Conservation (phyloP, 2,888 invertebrate genomes). For the Eupithecia pulchellata region DNA sequence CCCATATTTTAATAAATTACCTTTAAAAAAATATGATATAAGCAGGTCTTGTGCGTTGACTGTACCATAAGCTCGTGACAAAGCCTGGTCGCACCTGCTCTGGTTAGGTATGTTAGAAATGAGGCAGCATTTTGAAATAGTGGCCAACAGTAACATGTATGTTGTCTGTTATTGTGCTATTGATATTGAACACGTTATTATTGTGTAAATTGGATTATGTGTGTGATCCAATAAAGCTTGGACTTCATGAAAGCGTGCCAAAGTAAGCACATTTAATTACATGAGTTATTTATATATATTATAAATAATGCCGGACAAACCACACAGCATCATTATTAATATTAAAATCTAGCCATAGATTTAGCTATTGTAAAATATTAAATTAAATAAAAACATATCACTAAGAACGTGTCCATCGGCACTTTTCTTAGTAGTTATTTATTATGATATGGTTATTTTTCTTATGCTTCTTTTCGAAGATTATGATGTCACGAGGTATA, state of each 20-base stretch:
- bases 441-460: too few species aligned
- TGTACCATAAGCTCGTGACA: slow-evolving; percentile 35
- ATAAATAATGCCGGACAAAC: too few species aligned
- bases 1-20: too few species aligned
- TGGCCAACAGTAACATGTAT: not conserved
- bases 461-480: not conserved
- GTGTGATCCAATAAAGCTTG: slow-evolving; percentile 4
- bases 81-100: slow-evolving; percentile 35
- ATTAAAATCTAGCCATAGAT: too few species aligned
- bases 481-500: not conserved
- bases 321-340: too few species aligned
- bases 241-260: not conserved
- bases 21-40: too few species aligned
- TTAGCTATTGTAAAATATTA: too few species aligned
- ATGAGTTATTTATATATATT: too few species aligned
- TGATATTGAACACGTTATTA: slow-evolving; percentile 5
- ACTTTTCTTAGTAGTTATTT: too few species aligned
- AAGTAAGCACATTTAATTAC: not conserved
- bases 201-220: not conserved
- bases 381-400: too few species aligned
- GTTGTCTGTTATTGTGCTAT: slow-evolving; percentile 1
- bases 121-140: slow-evolving; percentile 27
- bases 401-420: too few species aligned
- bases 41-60: not conserved
- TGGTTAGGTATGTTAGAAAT: slow-evolving; percentile 16